Evolutionary conservation across 2,113 vertebrate genomes (phyloP).

Genomic region (Penelope pileata): DNA sequence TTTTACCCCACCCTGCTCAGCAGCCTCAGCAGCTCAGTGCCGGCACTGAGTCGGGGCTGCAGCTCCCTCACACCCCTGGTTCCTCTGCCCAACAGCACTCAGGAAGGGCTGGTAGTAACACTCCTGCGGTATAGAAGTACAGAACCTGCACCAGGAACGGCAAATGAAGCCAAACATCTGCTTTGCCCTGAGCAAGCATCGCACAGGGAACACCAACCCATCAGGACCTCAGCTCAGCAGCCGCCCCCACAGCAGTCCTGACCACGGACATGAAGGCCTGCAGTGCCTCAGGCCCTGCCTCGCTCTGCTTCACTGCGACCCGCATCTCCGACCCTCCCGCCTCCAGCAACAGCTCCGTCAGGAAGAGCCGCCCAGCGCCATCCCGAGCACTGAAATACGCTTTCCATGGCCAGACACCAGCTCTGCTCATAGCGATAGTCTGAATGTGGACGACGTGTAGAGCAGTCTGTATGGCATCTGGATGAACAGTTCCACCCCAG

Average conservation of each 20-base stretch:
- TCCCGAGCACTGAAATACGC: conserved; percentile 89
- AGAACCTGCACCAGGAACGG: neutral
- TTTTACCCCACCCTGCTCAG: neutral
- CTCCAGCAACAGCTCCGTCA: conserved; percentile 84
- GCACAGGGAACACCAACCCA: neutral
- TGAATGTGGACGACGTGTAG: conserved; percentile 91
- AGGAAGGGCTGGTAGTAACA: neutral
- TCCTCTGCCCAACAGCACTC: neutral
- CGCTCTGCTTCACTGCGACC: conserved; percentile 84
- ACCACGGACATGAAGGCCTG: conserved; percentile 78
- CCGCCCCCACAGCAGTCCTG: conserved; percentile 76
- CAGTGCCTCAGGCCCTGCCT: conserved; percentile 72
- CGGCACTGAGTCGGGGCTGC: neutral
- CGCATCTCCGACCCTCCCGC: conserved; percentile 51
- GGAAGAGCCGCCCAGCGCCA: conserved; percentile 79
- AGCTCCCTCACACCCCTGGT: neutral
- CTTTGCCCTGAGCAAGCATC: neutral
- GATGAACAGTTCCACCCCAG: conserved; percentile 70
- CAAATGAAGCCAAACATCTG: neutral
- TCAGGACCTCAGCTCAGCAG: conserved; percentile 65
- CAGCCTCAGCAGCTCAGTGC: neutral
- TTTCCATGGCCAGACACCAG: conserved; percentile 85
- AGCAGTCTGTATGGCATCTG: conserved; percentile 85
- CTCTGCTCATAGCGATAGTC: conserved; percentile 88
- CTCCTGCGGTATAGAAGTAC: neutral